Conservation (phyloP, 1,140 invertebrate genomes). For the Sminthurides bifidus region DNA sequence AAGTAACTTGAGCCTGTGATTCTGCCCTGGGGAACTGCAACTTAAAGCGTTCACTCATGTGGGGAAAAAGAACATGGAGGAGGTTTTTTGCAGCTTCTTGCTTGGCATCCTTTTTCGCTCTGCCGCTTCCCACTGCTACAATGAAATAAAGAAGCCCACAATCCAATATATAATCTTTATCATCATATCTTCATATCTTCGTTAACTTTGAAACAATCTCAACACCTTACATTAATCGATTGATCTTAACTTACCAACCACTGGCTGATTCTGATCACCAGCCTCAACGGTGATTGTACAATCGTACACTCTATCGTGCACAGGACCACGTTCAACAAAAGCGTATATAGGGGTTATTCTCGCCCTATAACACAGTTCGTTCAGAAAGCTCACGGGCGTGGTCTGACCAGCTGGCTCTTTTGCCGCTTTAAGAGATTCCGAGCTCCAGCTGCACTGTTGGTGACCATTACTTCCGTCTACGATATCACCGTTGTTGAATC, state of each 20-base stretch:
- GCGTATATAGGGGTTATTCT: conserved; percentile 12
- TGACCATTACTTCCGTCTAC: too few species aligned
- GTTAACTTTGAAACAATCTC: neutral
- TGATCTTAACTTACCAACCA: neutral
- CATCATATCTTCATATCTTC: neutral
- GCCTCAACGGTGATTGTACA: conserved; percentile 13
- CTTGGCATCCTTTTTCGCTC: conserved; percentile 28
- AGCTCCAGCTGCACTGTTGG: too few species aligned
- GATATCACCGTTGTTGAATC: too few species aligned
- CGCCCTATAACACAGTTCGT: conserved; percentile 26
- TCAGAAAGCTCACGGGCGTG: conserved; percentile 24
- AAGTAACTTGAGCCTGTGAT: conserved; percentile 3
- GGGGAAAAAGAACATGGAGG: conserved; percentile 14
- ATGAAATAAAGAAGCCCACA: neutral
- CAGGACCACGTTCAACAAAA: conserved; percentile 8
- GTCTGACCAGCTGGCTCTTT: neutral
- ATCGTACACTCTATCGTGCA: conserved; percentile 14
- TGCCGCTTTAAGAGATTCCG: too few species aligned
- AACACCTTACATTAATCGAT: neutral
- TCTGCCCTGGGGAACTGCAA: neutral
- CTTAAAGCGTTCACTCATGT: conserved; percentile 1
- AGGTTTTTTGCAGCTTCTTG: conserved; percentile 27
- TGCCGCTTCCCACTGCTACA: conserved; percentile 10
- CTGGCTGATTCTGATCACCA: conserved; percentile 12
- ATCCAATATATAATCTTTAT: neutral